phyloP scores from a whole-genome alignment of 2,888 invertebrate species.

The Drosophila leonis region DNA sequence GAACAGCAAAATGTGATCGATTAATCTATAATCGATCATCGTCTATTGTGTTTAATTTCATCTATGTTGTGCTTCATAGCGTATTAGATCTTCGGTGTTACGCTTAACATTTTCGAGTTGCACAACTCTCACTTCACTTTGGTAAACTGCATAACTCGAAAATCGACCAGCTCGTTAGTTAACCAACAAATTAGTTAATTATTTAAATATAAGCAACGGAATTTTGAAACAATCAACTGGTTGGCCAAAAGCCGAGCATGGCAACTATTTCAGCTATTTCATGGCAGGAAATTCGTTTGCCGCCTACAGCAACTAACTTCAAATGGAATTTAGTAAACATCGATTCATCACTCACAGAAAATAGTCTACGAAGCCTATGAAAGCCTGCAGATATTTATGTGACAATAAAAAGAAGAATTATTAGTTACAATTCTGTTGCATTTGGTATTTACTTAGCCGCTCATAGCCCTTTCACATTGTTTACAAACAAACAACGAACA shows the following conservation, averaged over 20 bases:
- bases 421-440: constrained; percentile 5
- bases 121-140: constrained; percentile 8
- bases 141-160: constrained; percentile 17
- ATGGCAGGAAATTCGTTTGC: constrained; percentile 4
- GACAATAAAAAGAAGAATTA: not conserved
- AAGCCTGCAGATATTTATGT: not conserved
- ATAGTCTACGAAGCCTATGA: not conserved
- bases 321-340: not conserved
- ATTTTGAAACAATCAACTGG: constrained; percentile 19
- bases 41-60: not conserved
- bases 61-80: not conserved
- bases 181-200: constrained; percentile 20
- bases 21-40: not conserved
- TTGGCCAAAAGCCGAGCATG: constrained; percentile 4
- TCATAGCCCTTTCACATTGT: constrained; percentile 21
- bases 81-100: constrained; percentile 4
- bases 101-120: constrained; percentile 3
- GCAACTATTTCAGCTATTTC: constrained; percentile 1
- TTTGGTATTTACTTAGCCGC: not conserved
- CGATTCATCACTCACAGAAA: not conserved
- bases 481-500: constrained; percentile 19
- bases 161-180: constrained; percentile 6
- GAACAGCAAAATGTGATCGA: not conserved
- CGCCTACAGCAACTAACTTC: not conserved
- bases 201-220: constrained; percentile 17